Base-by-base conservation (phyloP, 2,888 invertebrate genomes). In the Ornithoptera alexandrae region DNA sequence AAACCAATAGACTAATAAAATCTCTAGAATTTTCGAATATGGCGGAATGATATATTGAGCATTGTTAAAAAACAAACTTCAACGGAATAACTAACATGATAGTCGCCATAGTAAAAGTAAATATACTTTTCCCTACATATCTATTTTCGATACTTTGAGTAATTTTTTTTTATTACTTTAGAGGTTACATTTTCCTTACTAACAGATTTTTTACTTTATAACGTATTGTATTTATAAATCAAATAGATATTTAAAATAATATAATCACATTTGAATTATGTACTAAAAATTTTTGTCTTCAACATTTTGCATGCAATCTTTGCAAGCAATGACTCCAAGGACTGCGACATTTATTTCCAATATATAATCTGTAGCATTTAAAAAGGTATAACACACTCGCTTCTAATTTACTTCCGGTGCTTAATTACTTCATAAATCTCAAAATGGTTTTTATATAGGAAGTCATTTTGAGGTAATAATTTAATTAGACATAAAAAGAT, bases 41-140 rank as follows among this genome's bases (percentile, higher is more conserved):
- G 63, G 60, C 70, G 70, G 67, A 67, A 67, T 70, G 59, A 42
- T 58, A n/a, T 58, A 10, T 8, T 57, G 1, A 6, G n/a, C 10
- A 12, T 58, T 58, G 0, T 22, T n/a, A 58, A 58, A 58, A 58
- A 57, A 53, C 50, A 6, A 18, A 5, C 4, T 12, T 22, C 53
- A n/a, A 6, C 4, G 18, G 18, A n/a, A 53, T n/a, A 53, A 53
- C 53, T 53, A n/a, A 53, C n/a, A 53, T n/a, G 18, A n/a, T n/a
- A n/a, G 18, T 46, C 46, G 17, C 46, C 0, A 1, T 46, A 15
- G 5, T 30, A 30, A 30, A 30, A 12, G 15, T 12, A 46, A 46
- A 12, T 12, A 15, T 15, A 46, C 15, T 46, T 15, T 46, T 46
- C 15, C 12, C 15, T 46, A 12, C 1, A 42, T 42, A 42, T 42